Percentiles rank a stretch among this genome's conserved stretches.
phyloP scores from a whole-genome alignment of 2,888 invertebrate species.

The Mactromeris polynyma region DNA sequence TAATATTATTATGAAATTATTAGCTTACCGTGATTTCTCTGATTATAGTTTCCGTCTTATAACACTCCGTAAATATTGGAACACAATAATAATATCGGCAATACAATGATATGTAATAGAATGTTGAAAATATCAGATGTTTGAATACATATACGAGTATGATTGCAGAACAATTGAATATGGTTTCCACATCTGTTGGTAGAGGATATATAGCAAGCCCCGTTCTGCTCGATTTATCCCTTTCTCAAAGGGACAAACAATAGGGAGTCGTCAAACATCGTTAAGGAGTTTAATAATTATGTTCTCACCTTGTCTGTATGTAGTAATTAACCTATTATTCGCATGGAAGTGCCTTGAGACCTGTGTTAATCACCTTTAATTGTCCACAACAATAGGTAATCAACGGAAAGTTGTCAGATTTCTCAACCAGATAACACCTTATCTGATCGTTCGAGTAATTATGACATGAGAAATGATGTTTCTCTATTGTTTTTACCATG shows the following conservation, averaged over 20 bases:
- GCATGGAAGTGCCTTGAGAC: slow-evolving; percentile 27
- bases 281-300: slow-evolving; percentile 35
- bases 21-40: neutral
- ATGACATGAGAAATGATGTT: slow-evolving; percentile 41
- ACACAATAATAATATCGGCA: neutral
- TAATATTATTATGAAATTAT: neutral
- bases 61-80: neutral
- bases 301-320: slow-evolving; percentile 32
- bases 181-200: slow-evolving; percentile 19
- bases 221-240: slow-evolving; percentile 44
- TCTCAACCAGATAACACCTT: slow-evolving; percentile 44
- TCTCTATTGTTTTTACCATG: slow-evolving; percentile 35
- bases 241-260: slow-evolving; percentile 27
- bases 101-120: neutral
- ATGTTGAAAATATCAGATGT: neutral
- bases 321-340: slow-evolving; percentile 6
- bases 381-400: neutral
- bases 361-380: neutral
- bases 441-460: slow-evolving; percentile 10
- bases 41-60: neutral
- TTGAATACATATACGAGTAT: neutral
- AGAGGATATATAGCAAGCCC: slow-evolving; percentile 35
- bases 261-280: slow-evolving; percentile 15
- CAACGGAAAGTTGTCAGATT: slow-evolving; percentile 16
- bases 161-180: slow-evolving; percentile 20